Evolutionary conservation across 2,888 invertebrate species (phyloP), one percentile per base, ranked within the genome.

Genomic region (Xanthorhoe spadicearia): DNA sequence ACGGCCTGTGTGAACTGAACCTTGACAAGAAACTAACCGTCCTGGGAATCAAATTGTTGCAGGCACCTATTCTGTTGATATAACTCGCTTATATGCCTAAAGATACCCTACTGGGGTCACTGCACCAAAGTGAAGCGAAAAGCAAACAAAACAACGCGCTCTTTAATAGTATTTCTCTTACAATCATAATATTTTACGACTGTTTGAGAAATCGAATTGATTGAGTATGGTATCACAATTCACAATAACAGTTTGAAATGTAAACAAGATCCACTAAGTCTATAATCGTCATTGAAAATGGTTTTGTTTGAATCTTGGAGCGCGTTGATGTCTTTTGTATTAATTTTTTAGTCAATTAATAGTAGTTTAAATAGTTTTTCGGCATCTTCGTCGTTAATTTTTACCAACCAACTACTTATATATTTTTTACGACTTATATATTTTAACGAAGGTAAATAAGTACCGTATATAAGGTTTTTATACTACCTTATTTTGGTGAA

Each of bases 1-100:
- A 84, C 82, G 80, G 75, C 74, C 68, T 78, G 72, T 82, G 85
- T 81, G 82, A 83, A 80, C 82, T 81, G 81, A 82, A 83, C 80
- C 84, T 77, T 74, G 79, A 79, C 83, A 74, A 70, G 75, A 74
- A 79, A 78, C 79, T 74, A 79, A 81, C 83, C 83, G 85, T 85
- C 83, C 81, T 81, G 76, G 75, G 78, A 74, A 73, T 68, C 68
- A 65, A 70, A 72, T 69, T 74, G 61, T 66, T 56, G 55, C 60
- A 72, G 69, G 70, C 68, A 52, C 23, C 28, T 56, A 48, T 50
- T 58, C 60, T 18, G 49, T 48, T 61, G 46, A 49, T 55, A 55
- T 61, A 35, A 61, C 9, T 61, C 53, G 49, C 43, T 46, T 32
- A 43, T 59, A 17, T 60, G 28, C 51, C 60, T 60, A 52, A 38